Evolutionary conservation across 2,888 invertebrate genomes (phyloP), one percentile per base, ranked within the genome.

Genomic region (Callyntrura guangdongensis): DNA sequence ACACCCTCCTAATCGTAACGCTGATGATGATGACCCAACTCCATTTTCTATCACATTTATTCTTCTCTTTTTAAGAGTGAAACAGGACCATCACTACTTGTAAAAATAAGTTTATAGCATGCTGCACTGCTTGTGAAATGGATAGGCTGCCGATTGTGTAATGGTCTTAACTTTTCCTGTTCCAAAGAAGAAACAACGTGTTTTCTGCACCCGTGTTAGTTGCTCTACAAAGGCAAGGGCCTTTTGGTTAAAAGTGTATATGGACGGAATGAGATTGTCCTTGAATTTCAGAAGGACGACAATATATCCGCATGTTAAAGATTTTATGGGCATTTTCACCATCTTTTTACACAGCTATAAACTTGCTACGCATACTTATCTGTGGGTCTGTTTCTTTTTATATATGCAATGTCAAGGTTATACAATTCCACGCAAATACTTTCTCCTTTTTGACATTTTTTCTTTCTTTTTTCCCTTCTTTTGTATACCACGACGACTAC

Each of bases 1-100:
- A 14, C 45, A n/a, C 25, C 53, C 6, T 49, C 6, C n/a, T 77
- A 56, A 77, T 77, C 53, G 14, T 53, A 36, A 11, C 22, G 67
- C 20, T 81, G 69, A 87, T 87, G 56, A 87, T 87, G 79, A 87
- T 87, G 87, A 84, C 69, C 69, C 87, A 86, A 79, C 86, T 64
- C 49, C 67, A 81, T 25, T 84, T 84, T 69, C 84, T 67, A 84
- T 86, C 56, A 27, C 85, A 67, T 74, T 74, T 81, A 67, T 74
- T 74, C 67, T 81, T 87, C 8, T 61, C 17, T 47, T 12, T 20
- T 36, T 11, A 49, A 22, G 4, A 45, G 0, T 45, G n/a, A 36
- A 36, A 47, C 11, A 72, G 6, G n/a, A n/a, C n/a, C n/a, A n/a
- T n/a, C 14, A 69, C 69, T 45, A 36, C 14, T 22, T 25, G 17